These are phyloP conservation scores for Drosophila virilis DNA, from an alignment of 1,140 invertebrate species.

Conservation along the genomic window DNA sequence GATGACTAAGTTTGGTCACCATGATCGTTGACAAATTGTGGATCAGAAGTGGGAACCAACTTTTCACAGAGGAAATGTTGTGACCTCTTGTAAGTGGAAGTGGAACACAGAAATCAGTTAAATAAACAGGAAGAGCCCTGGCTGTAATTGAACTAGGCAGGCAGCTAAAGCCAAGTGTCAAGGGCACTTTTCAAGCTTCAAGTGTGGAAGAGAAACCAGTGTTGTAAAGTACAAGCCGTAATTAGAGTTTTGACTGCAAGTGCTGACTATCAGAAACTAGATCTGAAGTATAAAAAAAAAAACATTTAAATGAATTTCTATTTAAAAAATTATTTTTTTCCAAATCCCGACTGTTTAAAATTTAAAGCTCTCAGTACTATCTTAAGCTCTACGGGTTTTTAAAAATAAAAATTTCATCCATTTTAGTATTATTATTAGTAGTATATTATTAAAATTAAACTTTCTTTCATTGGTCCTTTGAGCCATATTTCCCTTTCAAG, in stretches of 20 bases:
- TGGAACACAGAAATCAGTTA: slow-evolving; percentile 73
- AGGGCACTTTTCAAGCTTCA: slow-evolving; percentile 57
- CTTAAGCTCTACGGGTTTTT: no score
- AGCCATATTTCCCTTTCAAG: no score
- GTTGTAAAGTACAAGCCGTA: not conserved
- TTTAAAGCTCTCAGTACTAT: no score
- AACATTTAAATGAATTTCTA: no score
- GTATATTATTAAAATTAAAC: no score
- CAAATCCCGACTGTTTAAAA: no score
- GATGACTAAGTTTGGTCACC: slow-evolving; percentile 8
- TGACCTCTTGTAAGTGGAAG: slow-evolving; percentile 35
- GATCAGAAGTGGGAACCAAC: slow-evolving; percentile 39
- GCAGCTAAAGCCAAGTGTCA: slow-evolving; percentile 66
- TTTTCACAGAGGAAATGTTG: slow-evolving; percentile 48
- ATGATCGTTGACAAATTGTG: slow-evolving; percentile 61
- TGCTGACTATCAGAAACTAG: no score
- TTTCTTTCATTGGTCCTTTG: no score
- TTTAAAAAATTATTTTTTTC: no score
- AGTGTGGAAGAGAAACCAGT: slow-evolving; percentile 9
- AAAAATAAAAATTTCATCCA: no score
- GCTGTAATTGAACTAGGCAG: slow-evolving; percentile 13
- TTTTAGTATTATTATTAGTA: no score
- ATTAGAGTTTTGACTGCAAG: slow-evolving; percentile 3
- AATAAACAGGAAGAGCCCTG: slow-evolving; percentile 61
- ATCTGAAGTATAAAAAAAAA: no score